Percentiles rank a stretch among this genome's conserved stretches.
Conservation (phyloP, 92 coral and sea anemone species). For the Ricordea florida region DNA sequence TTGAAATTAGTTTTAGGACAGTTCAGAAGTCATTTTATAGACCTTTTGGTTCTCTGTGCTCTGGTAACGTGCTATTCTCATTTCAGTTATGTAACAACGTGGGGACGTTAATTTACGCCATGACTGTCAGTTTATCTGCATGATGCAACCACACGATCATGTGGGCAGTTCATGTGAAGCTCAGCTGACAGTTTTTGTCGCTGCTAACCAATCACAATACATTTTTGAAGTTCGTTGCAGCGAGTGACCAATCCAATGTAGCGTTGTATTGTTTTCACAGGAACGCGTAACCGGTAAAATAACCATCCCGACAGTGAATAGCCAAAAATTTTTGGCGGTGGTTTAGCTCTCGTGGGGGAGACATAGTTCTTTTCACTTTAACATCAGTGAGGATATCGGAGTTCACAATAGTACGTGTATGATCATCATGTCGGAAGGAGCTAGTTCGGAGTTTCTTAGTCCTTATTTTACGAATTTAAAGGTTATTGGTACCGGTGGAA, state of each 20-base stretch:
- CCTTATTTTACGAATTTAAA: constrained; percentile 89
- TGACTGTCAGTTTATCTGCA: background rate
- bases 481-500: constrained; percentile 92
- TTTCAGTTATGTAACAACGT: background rate
- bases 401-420: no score
- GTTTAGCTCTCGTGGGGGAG: no score
- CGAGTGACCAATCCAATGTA: constrained; percentile 3
- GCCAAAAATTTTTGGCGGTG: constrained; percentile 2
- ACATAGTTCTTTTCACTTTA: no score
- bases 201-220: constrained; percentile 6
- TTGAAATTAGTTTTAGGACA: no score
- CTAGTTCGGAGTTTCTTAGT: constrained; percentile 80
- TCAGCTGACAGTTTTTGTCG: background rate
- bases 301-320: background rate
- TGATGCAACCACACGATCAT: constrained; percentile 20
- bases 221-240: background rate
- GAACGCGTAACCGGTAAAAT: background rate
- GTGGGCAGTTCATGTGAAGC: constrained; percentile 1
- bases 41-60: background rate
- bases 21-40: no score
- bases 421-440: constrained; percentile 63
- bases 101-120: background rate
- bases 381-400: no score
- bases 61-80: background rate
- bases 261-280: background rate